A percentile compares a stretch with the other conserved stretches of the same genome.
These are phyloP conservation scores for Aegotheles bennettii DNA, from an alignment of 2,113 vertebrate genomes.

Conservation along the genomic window DNA sequence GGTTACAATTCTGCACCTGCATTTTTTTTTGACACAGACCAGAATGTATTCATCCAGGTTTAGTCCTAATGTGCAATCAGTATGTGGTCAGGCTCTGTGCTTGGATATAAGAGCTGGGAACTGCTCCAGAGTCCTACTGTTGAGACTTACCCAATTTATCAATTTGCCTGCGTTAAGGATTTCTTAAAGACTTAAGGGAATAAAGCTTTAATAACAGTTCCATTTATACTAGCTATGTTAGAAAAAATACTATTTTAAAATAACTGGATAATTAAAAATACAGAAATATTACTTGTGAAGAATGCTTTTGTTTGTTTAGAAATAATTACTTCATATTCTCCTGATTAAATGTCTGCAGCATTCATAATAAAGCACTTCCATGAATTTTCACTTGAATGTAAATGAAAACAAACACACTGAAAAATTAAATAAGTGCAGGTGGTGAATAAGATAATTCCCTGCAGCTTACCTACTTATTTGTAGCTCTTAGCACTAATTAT, in stretches of 20 bases:
- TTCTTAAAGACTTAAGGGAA: not conserved
- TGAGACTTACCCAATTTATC: not conserved
- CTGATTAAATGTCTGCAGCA: not conserved
- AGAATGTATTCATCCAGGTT: not conserved
- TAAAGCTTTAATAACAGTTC: not conserved
- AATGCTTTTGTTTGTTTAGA: not conserved
- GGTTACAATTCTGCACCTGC: not conserved
- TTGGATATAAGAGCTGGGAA: not conserved
- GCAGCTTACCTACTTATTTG: not conserved
- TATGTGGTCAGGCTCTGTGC: no score
- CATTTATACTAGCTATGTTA: not conserved
- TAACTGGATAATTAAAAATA: not conserved
- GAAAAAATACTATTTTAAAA: not conserved
- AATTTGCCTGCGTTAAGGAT: not conserved
- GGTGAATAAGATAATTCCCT: not conserved
- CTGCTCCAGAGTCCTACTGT: not conserved
- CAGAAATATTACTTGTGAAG: not conserved
- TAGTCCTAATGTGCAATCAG: not conserved
- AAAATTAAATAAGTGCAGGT: not conserved
- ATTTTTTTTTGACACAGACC: not conserved
- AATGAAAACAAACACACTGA: not conserved
- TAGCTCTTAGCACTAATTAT: not conserved
- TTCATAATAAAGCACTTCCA: not conserved
- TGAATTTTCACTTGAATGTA: not conserved
- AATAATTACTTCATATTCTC: not conserved